These are phyloP conservation scores for Trachemys scripta DNA, from an alignment of 2,113 vertebrate genomes.

Conservation along the genomic window DNA sequence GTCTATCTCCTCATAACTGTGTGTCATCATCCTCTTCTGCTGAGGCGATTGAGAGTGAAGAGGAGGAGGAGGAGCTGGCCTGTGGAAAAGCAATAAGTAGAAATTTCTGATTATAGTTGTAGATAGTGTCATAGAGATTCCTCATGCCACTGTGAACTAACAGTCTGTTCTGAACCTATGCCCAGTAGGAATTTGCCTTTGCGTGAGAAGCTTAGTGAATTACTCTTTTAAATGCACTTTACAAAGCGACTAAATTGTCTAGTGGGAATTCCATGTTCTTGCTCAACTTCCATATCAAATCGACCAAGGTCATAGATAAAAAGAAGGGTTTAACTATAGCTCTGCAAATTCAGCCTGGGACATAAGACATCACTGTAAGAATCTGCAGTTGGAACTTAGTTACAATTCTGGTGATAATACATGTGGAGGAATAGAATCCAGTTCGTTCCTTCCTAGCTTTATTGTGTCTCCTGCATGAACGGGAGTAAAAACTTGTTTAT, in stretches of 20 bases:
- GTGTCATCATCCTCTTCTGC: constrained; percentile 70
- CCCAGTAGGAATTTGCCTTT: not conserved
- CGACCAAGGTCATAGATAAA: not conserved
- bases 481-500: not conserved
- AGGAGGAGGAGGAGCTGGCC: constrained; percentile 73
- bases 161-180: not conserved
- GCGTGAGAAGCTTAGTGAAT: not conserved
- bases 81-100: constrained; percentile 51
- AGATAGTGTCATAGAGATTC: not conserved
- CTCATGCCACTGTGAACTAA: not conserved
- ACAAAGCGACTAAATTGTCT: not conserved
- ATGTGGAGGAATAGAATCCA: not conserved
- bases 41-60: constrained; percentile 72
- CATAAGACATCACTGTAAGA: not conserved
- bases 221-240: not conserved
- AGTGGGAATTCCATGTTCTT: not conserved
- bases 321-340: not conserved
- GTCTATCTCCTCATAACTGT: constrained; percentile 58
- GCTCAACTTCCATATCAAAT: not conserved
- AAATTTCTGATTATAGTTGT: not conserved
- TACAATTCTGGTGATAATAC: not conserved
- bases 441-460: not conserved
- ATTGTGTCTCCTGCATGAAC: not conserved
- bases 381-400: not conserved
- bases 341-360: not conserved